Evolutionary conservation across 1,140 invertebrate genomes (phyloP).

Genomic region (Harpegnathos saltator): DNA sequence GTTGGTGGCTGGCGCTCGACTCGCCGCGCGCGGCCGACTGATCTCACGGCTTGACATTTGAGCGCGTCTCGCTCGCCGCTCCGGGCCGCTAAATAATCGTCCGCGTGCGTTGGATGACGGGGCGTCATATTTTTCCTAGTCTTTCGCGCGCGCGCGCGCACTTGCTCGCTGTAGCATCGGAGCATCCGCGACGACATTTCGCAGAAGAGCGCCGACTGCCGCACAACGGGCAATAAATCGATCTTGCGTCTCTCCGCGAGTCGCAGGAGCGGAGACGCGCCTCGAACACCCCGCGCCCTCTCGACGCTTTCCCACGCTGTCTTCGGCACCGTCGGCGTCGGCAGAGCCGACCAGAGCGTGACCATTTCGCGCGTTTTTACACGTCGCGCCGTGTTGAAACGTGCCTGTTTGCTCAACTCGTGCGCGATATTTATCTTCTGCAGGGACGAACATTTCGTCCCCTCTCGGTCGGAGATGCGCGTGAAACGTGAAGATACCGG

Average conservation of each 20-base stretch:
- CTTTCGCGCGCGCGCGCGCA: background rate
- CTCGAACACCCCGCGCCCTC: constrained; percentile 6
- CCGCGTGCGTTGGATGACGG: background rate
- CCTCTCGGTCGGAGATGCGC: no score
- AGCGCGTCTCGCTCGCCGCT: no score
- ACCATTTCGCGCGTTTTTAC: constrained; percentile 10
- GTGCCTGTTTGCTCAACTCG: background rate
- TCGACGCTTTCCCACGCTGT: constrained; percentile 37
- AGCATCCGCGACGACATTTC: constrained; percentile 22
- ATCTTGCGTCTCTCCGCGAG: constrained; percentile 35
- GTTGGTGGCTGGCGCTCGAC: constrained; percentile 26
- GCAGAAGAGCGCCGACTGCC: constrained; percentile 19
- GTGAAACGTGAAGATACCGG: no score
- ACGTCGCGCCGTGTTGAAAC: background rate
- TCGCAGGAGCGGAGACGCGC: constrained; percentile 39
- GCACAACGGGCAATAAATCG: constrained; percentile 50
- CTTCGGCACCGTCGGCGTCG: background rate
- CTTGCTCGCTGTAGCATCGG: background rate
- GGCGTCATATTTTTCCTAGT: constrained; percentile 32
- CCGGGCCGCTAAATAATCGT: constrained; percentile 32
- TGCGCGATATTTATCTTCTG: background rate
- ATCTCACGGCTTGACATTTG: constrained; percentile 5
- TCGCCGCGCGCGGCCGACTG: no score
- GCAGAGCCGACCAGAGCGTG: background rate
- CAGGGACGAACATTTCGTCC: background rate